Percentiles rank a stretch among this genome's conserved stretches.
Conservation (phyloP, 2,888 invertebrate species). For the Cotesia congregata region DNA sequence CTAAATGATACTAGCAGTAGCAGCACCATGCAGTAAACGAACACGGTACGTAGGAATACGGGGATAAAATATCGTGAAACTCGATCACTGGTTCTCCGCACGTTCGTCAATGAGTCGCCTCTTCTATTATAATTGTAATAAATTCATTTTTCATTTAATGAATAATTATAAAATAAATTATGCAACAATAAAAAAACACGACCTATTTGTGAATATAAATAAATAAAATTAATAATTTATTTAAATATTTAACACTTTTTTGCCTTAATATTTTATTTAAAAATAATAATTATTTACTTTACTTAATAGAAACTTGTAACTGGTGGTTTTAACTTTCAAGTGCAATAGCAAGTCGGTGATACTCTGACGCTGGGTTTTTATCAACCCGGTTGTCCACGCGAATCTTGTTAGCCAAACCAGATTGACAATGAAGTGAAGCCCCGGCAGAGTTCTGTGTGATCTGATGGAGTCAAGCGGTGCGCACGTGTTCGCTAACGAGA, state of each 20-base stretch:
- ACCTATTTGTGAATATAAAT: neutral
- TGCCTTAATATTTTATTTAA: no score
- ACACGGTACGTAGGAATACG: conserved; percentile 22
- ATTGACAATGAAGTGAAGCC: conserved; percentile 77
- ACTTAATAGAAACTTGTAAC: conserved; percentile 12
- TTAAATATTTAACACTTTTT: no score
- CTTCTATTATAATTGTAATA: conserved; percentile 27
- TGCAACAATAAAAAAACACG: no score
- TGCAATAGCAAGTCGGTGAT: neutral
- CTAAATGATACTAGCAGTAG: conserved; percentile 40
- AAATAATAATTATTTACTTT: no score
- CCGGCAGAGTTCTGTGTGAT: conserved; percentile 68
- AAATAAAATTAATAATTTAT: neutral
- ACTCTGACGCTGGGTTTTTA: conserved; percentile 48
- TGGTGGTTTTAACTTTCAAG: conserved; percentile 38
- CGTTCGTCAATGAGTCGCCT: conserved; percentile 42
- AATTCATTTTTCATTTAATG: neutral
- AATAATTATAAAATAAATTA: neutral
- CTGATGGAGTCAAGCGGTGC: conserved; percentile 59
- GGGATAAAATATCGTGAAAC: neutral
- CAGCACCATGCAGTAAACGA: conserved; percentile 43
- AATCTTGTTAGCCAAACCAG: conserved; percentile 86
- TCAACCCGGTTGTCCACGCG: conserved; percentile 70
- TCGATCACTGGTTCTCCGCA: conserved; percentile 6
- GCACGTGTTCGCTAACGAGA: conserved; percentile 80